These are phyloP conservation scores for Vollenhovia emeryi DNA, from an alignment of 1,140 invertebrate species.

Conservation along the genomic window DNA sequence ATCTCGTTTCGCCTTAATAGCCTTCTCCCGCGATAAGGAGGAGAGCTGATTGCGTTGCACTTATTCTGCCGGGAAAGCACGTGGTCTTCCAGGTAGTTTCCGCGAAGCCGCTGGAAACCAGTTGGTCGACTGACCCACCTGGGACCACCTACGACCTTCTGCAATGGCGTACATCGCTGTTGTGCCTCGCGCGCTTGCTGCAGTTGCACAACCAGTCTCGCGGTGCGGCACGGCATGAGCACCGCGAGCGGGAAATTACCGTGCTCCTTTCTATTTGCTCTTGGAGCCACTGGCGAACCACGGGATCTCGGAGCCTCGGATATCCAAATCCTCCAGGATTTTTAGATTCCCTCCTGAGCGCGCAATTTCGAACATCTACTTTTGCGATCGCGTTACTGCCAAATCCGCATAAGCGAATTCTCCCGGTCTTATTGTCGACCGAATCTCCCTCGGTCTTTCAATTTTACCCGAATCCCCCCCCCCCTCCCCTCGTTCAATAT, in stretches of 20 bases:
- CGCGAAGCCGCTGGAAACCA: slow-evolving; percentile 52
- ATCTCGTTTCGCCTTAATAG: background rate
- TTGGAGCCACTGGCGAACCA: background rate
- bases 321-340: background rate
- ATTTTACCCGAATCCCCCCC: background rate
- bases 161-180: slow-evolving; percentile 1
- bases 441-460: background rate
- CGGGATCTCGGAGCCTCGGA: background rate
- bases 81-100: slow-evolving; percentile 45
- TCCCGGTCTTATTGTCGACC: background rate
- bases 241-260: slow-evolving; percentile 21
- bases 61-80: slow-evolving; percentile 41
- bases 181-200: background rate
- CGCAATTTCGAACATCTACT: background rate
- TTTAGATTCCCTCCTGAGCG: background rate
- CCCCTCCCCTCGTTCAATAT: background rate
- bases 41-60: slow-evolving; percentile 10
- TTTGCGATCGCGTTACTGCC: background rate
- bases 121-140: slow-evolving; percentile 64
- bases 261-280: slow-evolving; percentile 40
- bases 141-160: slow-evolving; percentile 63
- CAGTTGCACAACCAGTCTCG: slow-evolving; percentile 51
- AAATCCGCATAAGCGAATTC: background rate
- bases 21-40: background rate
- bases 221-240: slow-evolving; percentile 1